Conservation (phyloP, 2,113 vertebrate genomes). For the Nothobranchius kuhntae region DNA sequence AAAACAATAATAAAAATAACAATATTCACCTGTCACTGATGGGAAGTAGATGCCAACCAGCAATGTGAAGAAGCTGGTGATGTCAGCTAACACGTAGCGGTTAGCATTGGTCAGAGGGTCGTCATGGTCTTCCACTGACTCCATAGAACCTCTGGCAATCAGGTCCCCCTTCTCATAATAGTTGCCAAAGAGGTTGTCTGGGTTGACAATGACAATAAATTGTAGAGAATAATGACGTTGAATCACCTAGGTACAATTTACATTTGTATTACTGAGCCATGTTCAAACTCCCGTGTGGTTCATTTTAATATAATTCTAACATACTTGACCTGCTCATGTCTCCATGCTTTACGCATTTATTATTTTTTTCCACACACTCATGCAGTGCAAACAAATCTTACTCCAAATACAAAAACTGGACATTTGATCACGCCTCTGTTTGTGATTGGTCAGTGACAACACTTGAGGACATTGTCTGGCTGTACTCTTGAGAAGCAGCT, state of each 20-base stretch:
- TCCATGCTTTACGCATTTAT: too few species aligned
- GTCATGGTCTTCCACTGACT: conserved; percentile 72
- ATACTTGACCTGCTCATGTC: too few species aligned
- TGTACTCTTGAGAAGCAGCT: too few species aligned
- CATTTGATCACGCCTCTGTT: too few species aligned
- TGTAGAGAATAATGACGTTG: background rate
- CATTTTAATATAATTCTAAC: too few species aligned
- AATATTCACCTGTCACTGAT: conserved; percentile 90
- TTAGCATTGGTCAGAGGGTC: conserved; percentile 82
- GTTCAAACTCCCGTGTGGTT: too few species aligned
- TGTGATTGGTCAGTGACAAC: too few species aligned
- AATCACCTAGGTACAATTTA: background rate
- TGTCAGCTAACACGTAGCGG: conserved; percentile 93
- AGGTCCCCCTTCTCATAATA: conserved; percentile 90
- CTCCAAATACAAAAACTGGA: too few species aligned
- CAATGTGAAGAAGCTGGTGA: conserved; percentile 95
- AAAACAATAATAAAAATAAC: background rate
- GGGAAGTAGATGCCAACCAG: conserved; percentile 99
- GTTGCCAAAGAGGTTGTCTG: conserved; percentile 92
- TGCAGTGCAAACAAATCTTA: too few species aligned
- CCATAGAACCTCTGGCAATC: conserved; percentile 79
- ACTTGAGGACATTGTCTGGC: too few species aligned
- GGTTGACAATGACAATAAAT: background rate
- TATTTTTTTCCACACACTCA: too few species aligned
- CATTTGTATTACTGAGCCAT: too few species aligned